A percentile compares a stretch with the other conserved stretches of the same genome.
phyloP scores from a whole-genome alignment of 2,888 invertebrate species.

The Cantharis rufa region DNA sequence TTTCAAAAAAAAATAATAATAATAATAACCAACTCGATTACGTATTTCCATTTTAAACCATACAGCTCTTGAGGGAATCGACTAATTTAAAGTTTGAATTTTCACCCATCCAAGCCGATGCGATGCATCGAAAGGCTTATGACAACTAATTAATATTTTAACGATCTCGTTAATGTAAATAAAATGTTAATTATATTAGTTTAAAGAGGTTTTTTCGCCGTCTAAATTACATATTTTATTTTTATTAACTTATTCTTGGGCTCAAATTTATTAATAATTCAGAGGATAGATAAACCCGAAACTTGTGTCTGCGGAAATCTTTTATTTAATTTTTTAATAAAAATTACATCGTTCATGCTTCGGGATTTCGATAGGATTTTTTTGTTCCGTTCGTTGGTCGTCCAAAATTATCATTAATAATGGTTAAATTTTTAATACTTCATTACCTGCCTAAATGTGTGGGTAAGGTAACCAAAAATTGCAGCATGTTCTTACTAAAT shows the following conservation, averaged over 20 bases:
- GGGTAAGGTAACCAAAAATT: constrained; percentile 1
- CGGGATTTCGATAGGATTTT: not conserved
- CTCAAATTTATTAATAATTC: not conserved
- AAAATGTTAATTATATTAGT: not conserved
- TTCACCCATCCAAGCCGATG: not conserved
- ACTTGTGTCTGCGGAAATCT: not conserved
- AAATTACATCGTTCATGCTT: not conserved
- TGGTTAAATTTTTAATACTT: not conserved
- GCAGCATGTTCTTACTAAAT: not conserved
- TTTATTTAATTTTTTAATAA: not conserved
- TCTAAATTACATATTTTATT: not conserved
- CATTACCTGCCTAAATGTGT: not conserved
- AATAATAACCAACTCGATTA: not conserved
- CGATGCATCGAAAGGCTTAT: not conserved
- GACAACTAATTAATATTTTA: not conserved
- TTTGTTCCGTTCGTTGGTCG: not conserved
- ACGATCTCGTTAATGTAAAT: not conserved
- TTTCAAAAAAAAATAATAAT: not conserved
- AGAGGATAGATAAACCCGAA: not conserved
- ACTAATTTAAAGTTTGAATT: not conserved
- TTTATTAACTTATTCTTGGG: not conserved
- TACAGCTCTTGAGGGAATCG: not conserved
- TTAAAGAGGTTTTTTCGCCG: not conserved
- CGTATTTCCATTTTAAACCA: not conserved
- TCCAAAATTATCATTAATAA: not conserved